Conservation (phyloP, 2,888 invertebrate genomes). For the Tinea semifulvella region DNA sequence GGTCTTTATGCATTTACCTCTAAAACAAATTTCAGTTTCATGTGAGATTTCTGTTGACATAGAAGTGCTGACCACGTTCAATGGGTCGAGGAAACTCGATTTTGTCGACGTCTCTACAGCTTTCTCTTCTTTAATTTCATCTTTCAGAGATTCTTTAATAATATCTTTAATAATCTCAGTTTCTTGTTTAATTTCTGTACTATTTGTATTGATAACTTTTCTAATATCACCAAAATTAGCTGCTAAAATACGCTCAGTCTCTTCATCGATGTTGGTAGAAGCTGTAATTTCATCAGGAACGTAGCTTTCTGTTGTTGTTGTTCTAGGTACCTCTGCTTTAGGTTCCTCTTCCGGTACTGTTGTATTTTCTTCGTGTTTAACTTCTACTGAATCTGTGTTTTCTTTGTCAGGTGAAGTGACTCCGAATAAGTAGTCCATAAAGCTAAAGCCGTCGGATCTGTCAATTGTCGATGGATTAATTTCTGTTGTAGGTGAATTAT, state of each 20-base stretch:
- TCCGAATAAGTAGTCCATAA: constrained; percentile 56
- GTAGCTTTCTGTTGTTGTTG: constrained; percentile 44
- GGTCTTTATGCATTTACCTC: constrained; percentile 83
- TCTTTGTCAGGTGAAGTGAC: constrained; percentile 36
- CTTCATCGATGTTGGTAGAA: constrained; percentile 20
- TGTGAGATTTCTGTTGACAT: constrained; percentile 84
- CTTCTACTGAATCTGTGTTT: constrained; percentile 21
- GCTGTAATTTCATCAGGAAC: constrained; percentile 56
- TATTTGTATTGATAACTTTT: constrained; percentile 7
- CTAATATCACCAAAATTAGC: constrained; percentile 11
- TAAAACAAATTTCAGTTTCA: constrained; percentile 89
- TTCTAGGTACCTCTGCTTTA: constrained; percentile 33
- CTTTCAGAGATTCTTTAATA: constrained; percentile 20
- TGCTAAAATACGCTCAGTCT: constrained; percentile 20
- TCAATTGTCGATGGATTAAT: constrained; percentile 32
- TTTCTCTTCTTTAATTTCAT: constrained; percentile 20
- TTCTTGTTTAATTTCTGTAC: not conserved
- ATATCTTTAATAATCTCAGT: not conserved
- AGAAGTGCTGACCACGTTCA: constrained; percentile 73
- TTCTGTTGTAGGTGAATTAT: constrained; percentile 35
- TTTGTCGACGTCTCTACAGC: constrained; percentile 37
- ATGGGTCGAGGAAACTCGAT: constrained; percentile 58
- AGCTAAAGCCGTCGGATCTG: constrained; percentile 40
- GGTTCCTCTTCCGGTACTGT: constrained; percentile 21
- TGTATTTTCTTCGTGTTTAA: constrained; percentile 12